Evolutionary conservation across 2,797 vertebrate genomes (phyloP).

Genomic region (Hippopotamyrus pictus): DNA sequence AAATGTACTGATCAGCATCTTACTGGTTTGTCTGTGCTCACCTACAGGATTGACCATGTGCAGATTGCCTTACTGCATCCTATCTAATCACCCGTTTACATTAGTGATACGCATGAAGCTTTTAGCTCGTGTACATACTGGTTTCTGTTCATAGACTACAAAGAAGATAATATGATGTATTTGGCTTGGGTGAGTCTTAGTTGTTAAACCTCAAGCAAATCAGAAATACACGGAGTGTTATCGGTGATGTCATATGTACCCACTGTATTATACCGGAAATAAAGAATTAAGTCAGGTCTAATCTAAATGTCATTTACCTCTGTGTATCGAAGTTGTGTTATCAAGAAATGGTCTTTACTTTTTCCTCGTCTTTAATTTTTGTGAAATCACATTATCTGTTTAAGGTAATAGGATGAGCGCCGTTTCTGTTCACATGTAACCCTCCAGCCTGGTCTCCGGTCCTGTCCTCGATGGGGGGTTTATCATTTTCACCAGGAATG

Average conservation of each 20-base stretch:
- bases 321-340: neutral
- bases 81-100: conserved; percentile 35
- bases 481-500: neutral
- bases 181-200: conserved; percentile 56
- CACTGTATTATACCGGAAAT: conserved; percentile 69
- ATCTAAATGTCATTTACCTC: conserved; percentile 9
- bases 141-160: conserved; percentile 49
- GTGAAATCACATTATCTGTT: neutral
- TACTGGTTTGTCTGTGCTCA: conserved; percentile 28
- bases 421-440: neutral
- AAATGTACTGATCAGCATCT: conserved; percentile 25
- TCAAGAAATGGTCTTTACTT: neutral
- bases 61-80: conserved; percentile 55
- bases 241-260: conserved; percentile 65
- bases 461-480: neutral
- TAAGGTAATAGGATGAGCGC: neutral
- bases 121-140: conserved; percentile 49
- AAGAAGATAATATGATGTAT: conserved; percentile 54
- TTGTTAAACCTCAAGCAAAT: conserved; percentile 50
- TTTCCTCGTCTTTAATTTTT: neutral
- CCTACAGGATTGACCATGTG: conserved; percentile 42
- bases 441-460: neutral
- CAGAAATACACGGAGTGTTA: conserved; percentile 60
- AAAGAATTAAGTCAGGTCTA: conserved; percentile 37
- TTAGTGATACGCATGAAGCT: conserved; percentile 30